A percentile compares a stretch with the other conserved stretches of the same genome.
These are phyloP conservation scores for Empidonax alnorum DNA, from an alignment of 2,113 vertebrate species.

Conservation along the genomic window DNA sequence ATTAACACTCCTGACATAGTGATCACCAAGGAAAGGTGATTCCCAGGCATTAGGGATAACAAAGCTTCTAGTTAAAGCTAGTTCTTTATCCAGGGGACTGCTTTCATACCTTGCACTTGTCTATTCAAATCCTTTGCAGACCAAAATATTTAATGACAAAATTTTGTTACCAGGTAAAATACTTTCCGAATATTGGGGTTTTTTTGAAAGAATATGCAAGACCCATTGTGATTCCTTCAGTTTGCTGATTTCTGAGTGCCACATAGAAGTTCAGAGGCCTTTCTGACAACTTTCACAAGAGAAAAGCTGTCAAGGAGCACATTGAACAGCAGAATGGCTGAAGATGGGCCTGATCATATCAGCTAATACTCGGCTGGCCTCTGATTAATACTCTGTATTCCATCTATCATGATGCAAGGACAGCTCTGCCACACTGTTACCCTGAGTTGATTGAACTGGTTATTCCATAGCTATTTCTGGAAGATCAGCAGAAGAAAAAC, in stretches of 20 bases:
- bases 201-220: not conserved
- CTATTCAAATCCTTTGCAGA: not conserved
- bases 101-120: not conserved
- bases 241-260: not conserved
- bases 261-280: not conserved
- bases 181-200: not conserved
- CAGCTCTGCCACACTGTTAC: not conserved
- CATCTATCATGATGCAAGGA: not conserved
- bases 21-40: not conserved
- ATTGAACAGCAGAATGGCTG: not conserved
- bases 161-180: not conserved
- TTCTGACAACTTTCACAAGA: not conserved
- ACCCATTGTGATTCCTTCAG: not conserved
- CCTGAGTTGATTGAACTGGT: not conserved
- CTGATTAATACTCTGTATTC: not conserved
- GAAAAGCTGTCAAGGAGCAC: not conserved
- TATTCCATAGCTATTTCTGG: not conserved
- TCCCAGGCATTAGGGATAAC: too few relatives aligned
- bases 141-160: not conserved
- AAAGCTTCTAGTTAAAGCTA: not conserved
- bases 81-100: not conserved
- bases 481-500: constrained; percentile 28
- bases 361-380: not conserved
- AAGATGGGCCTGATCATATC: not conserved
- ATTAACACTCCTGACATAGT: not conserved